phyloP scores from a whole-genome alignment of 2,888 invertebrate species.

The Anthrax anthrax region DNA sequence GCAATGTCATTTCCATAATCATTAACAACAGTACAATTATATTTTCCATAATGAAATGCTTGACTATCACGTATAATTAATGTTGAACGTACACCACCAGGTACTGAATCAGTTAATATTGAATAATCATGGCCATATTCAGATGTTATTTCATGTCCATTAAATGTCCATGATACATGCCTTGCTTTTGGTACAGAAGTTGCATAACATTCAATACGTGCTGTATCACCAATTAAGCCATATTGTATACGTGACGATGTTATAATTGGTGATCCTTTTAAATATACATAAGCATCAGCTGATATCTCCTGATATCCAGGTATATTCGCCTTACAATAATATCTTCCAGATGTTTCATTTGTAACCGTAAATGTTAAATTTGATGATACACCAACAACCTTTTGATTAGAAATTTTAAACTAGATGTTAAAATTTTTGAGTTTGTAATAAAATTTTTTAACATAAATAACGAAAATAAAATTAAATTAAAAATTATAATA shows the following conservation, averaged over 20 bases:
- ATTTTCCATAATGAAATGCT: slow-evolving; percentile 76
- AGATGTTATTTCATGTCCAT: slow-evolving; percentile 65
- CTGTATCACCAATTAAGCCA: slow-evolving; percentile 65
- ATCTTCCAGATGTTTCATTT: slow-evolving; percentile 69
- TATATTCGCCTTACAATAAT: slow-evolving; percentile 79
- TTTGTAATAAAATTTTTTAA: too few relatives aligned
- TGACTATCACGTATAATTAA: slow-evolving; percentile 76
- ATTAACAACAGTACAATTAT: slow-evolving; percentile 88
- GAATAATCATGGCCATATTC: slow-evolving; percentile 59
- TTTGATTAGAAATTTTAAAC: slow-evolving; percentile 12
- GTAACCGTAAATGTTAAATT: slow-evolving; percentile 66
- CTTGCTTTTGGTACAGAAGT: slow-evolving; percentile 81
- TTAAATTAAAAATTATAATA: too few relatives aligned
- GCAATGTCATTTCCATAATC: slow-evolving; percentile 76
- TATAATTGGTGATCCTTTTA: slow-evolving; percentile 71
- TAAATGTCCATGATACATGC: slow-evolving; percentile 74
- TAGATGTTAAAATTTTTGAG: slow-evolving; percentile 3
- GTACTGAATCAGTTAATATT: slow-evolving; percentile 56
- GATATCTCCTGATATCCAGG: slow-evolving; percentile 75
- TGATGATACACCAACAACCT: slow-evolving; percentile 59
- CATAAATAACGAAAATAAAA: too few relatives aligned
- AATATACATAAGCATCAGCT: slow-evolving; percentile 62
- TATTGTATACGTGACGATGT: slow-evolving; percentile 69
- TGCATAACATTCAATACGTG: slow-evolving; percentile 76
- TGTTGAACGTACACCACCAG: slow-evolving; percentile 76